phyloP scores from a whole-genome alignment of 30 jellyfish, hydroid and myxozoan species.

The Mastigias papua region DNA sequence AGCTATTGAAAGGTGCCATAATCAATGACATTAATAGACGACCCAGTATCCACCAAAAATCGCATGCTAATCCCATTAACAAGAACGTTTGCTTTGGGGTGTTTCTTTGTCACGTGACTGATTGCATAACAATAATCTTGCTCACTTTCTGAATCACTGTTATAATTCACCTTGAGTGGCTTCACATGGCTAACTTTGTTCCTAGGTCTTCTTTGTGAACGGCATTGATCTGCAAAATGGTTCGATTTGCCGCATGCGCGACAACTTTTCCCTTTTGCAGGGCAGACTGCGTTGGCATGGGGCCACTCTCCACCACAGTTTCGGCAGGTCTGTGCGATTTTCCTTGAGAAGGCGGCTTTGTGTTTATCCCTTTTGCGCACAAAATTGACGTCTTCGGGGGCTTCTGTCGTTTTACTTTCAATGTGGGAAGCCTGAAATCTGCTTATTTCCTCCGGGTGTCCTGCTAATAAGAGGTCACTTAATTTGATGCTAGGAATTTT shows the following conservation, averaged over 20 bases:
- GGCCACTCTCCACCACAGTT: not conserved
- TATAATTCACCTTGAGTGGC: slow-evolving; percentile 13
- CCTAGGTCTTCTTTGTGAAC: not conserved
- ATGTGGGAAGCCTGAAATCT: slow-evolving; percentile 37
- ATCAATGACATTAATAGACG: slow-evolving; percentile 51
- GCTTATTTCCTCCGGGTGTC: slow-evolving; percentile 43
- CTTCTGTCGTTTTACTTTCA: slow-evolving; percentile 1
- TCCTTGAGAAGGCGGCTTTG: not conserved
- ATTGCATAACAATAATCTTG: slow-evolving; percentile 44
- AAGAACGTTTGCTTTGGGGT: slow-evolving; percentile 20
- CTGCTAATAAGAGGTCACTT: slow-evolving; percentile 1
- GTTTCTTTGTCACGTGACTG: not conserved
- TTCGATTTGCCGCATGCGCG: slow-evolving; percentile 9
- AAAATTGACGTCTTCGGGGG: not conserved
- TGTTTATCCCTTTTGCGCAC: not conserved
- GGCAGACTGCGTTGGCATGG: slow-evolving; percentile 4
- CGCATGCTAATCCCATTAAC: slow-evolving; percentile 29
- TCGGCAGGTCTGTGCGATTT: not conserved
- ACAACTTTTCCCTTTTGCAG: slow-evolving; percentile 41
- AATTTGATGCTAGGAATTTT: not conserved
- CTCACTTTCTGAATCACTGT: slow-evolving; percentile 38
- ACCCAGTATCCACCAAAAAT: slow-evolving; percentile 60
- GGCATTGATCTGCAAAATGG: slow-evolving; percentile 44
- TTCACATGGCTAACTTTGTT: not conserved
- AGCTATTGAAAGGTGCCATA: slow-evolving; percentile 16